A percentile compares a stretch with the other conserved stretches of the same genome.
phyloP scores from a whole-genome alignment of 2,113 vertebrate species.

The Thalassoma bifasciatum region DNA sequence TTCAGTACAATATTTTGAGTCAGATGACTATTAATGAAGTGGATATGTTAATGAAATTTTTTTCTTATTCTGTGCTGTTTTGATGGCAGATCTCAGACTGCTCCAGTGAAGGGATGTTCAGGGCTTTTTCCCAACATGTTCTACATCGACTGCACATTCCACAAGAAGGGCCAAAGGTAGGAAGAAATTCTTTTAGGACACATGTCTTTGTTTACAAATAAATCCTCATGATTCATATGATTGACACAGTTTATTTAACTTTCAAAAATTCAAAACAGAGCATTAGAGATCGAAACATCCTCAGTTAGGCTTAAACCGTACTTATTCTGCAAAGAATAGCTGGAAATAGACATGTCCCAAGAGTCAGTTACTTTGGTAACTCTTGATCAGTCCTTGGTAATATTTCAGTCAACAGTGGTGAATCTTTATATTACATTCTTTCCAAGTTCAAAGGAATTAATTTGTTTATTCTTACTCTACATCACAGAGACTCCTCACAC shows the following conservation, averaged over 20 bases:
- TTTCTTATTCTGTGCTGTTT: slow-evolving; percentile 25
- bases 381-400: no score
- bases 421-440: no score
- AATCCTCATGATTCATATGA: no score
- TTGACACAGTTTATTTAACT: no score
- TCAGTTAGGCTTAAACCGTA: neutral
- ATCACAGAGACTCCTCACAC: no score
- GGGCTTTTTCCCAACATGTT: slow-evolving; percentile 95
- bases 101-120: slow-evolving; percentile 89
- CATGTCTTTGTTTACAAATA: neutral
- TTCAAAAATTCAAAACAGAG: no score
- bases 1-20: neutral
- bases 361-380: no score
- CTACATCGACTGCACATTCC: slow-evolving; percentile 90
- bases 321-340: neutral
- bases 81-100: slow-evolving; percentile 92
- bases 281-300: no score
- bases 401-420: no score
- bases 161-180: slow-evolving; percentile 89
- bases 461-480: neutral
- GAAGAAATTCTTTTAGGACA: slow-evolving; percentile 5
- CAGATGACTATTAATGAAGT: neutral
- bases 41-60: neutral
- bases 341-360: no score
- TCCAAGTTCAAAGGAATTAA: neutral